These are phyloP conservation scores for Vombatus ursinus DNA, from an alignment of 2,113 vertebrate species.

Conservation along the genomic window DNA sequence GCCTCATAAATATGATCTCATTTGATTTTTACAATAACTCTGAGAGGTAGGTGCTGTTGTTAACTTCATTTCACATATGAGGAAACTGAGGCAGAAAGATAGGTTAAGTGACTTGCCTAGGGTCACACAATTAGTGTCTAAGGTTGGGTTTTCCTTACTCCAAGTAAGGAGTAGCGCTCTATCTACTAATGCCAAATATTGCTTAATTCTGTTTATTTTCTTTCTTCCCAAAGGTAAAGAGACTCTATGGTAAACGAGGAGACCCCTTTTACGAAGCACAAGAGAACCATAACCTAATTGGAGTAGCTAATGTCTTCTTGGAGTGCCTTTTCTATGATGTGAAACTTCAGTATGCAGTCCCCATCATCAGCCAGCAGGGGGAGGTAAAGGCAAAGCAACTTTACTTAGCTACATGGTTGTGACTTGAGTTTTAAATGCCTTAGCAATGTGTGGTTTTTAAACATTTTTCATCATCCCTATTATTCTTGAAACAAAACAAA, in stretches of 20 bases:
- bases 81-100: not conserved
- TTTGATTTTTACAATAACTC: not conserved
- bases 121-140: not conserved
- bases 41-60: not conserved
- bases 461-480: not conserved
- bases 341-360: slow-evolving; percentile 96
- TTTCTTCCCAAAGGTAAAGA: slow-evolving; percentile 82
- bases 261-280: slow-evolving; percentile 98
- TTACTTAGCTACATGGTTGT: not conserved
- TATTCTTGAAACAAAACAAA: not conserved
- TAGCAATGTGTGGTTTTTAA: not conserved
- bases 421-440: too few species aligned
- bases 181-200: not conserved
- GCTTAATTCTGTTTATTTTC: not conserved
- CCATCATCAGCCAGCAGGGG: slow-evolving; percentile 99
- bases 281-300: slow-evolving; percentile 98
- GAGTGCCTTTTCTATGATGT: slow-evolving; percentile 97
- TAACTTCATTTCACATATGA: not conserved
- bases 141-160: not conserved
- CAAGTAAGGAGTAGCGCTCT: not conserved
- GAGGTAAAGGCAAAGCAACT: slow-evolving; percentile 86
- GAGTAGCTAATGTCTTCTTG: slow-evolving; percentile 96
- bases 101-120: not conserved
- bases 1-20: not conserved
- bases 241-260: slow-evolving; percentile 86